Evolutionary conservation across 2,888 invertebrate species (phyloP), one percentile per base, ranked within the genome.

Genomic region (Salticus scenicus): DNA sequence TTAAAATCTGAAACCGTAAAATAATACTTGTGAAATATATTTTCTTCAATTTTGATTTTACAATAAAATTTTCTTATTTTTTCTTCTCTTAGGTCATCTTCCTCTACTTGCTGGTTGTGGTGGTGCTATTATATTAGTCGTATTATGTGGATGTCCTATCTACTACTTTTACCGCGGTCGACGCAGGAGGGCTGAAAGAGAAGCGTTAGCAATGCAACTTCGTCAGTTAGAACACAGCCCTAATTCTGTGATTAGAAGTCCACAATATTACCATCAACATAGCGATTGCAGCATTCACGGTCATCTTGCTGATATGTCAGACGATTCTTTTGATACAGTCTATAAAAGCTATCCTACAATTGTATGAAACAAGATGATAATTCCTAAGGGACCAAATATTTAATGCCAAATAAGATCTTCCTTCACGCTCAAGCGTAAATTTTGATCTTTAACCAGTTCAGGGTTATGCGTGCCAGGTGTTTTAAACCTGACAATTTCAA

Each of bases 171-270:
- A 72, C 41, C 80, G 63, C 24, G 70, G 80, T 0, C 78, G 70
- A 12, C 63, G 72, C 5, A 69, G 72, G 1, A 81, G 79, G 0
- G 69, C 76, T 0, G 85, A 89, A 37, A 81, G 87, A 20, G 87
- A 88, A 72, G 74, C 72, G 33, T 70, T 88, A 27, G 86, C 88
- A 12, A 73, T 89, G 73, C 89, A 89, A 63, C 76, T 89, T 8
- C 82, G 89, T n/a, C 89, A 89, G 42, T 66, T 89, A 41, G 89
- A 89, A 33, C 89, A 88, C 69, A 89, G 89, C 72, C 89, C 89
- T 8, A 88, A 84, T 10, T 88, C 80, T 47, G 81, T 87, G 27
- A 75, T 76, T 24, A 76, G 88, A 57, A 70, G 41, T 17, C 82
- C 74, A 0, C 69, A 57, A 17, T 79, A 51, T 24, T 74, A 51